A percentile compares a stretch with the other conserved stretches of the same genome.
phyloP scores from a whole-genome alignment of 2,113 vertebrate species.

The Prietella phreatophila region DNA sequence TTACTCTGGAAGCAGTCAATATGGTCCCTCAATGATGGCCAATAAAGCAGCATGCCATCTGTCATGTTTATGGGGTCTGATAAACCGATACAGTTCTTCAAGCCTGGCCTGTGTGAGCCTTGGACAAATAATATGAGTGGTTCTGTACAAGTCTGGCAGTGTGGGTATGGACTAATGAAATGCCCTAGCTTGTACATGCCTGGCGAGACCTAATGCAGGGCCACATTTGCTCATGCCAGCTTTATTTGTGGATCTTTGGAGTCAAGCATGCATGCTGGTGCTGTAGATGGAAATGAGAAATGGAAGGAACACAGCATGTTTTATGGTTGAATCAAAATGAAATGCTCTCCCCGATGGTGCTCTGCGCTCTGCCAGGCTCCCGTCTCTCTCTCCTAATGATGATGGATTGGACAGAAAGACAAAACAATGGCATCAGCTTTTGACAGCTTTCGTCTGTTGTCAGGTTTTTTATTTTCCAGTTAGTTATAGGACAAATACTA shows the following conservation, averaged over 20 bases:
- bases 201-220: conserved; percentile 30
- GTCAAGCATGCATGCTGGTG: conserved; percentile 41
- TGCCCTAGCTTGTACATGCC: conserved; percentile 30
- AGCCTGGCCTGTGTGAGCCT: conserved; percentile 22
- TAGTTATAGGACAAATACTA: not conserved
- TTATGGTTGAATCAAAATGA: conserved; percentile 43
- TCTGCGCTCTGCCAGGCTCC: conserved; percentile 34
- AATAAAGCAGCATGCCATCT: conserved; percentile 51
- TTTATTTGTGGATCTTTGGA: conserved; percentile 54
- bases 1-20: conserved; percentile 42
- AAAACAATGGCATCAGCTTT: conserved; percentile 40
- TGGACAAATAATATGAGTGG: conserved; percentile 31
- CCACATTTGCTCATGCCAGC: conserved; percentile 32
- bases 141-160: conserved; percentile 32
- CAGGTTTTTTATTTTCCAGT: not conserved
- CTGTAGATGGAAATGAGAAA: conserved; percentile 46
- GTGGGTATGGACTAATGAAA: conserved; percentile 35
- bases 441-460: conserved; percentile 26
- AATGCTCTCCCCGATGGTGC: conserved; percentile 30
- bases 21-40: conserved; percentile 35
- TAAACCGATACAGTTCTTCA: conserved; percentile 43
- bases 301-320: conserved; percentile 30
- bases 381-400: conserved; percentile 46
- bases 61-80: conserved; percentile 36
- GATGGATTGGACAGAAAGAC: conserved; percentile 47